Base-by-base conservation (phyloP, 1,140 invertebrate species). In the Lepidostoma basale region DNA sequence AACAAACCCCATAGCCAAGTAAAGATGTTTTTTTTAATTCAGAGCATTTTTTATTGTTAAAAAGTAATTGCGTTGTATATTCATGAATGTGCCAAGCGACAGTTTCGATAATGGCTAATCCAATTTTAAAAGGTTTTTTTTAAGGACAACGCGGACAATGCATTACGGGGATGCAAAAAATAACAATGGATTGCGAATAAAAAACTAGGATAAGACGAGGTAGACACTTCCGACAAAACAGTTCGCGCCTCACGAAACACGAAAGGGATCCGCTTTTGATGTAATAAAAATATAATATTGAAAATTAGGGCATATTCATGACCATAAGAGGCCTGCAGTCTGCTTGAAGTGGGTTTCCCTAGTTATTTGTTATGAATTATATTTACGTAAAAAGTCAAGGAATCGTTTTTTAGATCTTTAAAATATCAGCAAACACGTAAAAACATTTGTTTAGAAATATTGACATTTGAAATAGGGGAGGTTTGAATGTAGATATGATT, bases 301-400 rank as follows among this genome's bases (percentile, higher is more conserved):
- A 72, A 72, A 72, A 72, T 72, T 72, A 72, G 70, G 60, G 62
- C 70, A 72, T 72, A 72, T 72, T 72, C 70, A 72, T 72, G 69
- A 62, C 66, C 70, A 58, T 65, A 68, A 72, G 65, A 68, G 65
- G 59, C 28, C 22, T 63, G 44, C 60, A 16, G 60, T 65, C 33
- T 16, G 3, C 20, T 26, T 54, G 45, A 65, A 71, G 69, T 67
- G 65, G 65, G 69, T 16, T 59, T 1, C 0, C 45, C 60, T 62
- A 39, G 28, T 45, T 72, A 72, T 72, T 68, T 42, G 16, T 65
- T 44, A 72, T 72, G 68, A 72, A 72, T 72, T 72, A 68, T 72
- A 22, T 39, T 33, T 47, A 16, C 14, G 14, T 40, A 64, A 71
- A 70, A 70, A 71, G 64, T 67, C 65, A 71, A 63, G 65, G 10